Base-by-base conservation (phyloP, 1,140 invertebrate species). In the Leptinotarsa undecemlineata region DNA sequence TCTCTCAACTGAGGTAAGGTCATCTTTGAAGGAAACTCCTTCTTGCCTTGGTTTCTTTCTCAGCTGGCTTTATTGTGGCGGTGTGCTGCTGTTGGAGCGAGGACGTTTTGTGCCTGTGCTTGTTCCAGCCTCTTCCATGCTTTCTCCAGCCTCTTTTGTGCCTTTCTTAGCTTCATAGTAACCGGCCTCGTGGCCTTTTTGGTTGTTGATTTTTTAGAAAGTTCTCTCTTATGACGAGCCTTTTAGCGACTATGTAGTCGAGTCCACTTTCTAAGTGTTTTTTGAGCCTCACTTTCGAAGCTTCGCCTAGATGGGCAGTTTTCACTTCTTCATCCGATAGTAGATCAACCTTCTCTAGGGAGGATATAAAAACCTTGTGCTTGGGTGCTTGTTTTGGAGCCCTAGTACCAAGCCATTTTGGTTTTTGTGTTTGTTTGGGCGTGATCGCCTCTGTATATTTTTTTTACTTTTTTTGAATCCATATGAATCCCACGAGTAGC, bases 81-180 rank as follows among this genome's bases (percentile, higher is more conserved):
- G 20, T 21, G 20, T 21, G 20, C 20, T 21, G 20, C 20, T 21
- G 20, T 2, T 21, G 20, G 20, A 21, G 20, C 20, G 20, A 21
- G 20, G 20, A 1, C 20, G 20, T 21, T 21, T 21, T 21, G 20
- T 21, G 20, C 1, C 2, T n/a, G 61, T 63, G 61, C 11, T 20
- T 20, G 61, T 8, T 63, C 11, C 61, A 63, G 61, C 61, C 61
- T 11, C 61, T 63, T 63, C 61, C 20, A n/a, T 63, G 61, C 61
- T 23, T 2, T 68, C 4, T 68, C 20, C 14, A 48, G 67, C 26
- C 17, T 19, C 15, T 13, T 8, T 19, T 4, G 11, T 21, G 3
- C 61, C 20, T 21, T 21, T 21, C 20, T 21, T 21, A 21, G 20
- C 20, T 2, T 21, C n/a, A 1, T 21, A 1, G 2, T 21, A 48